Base-by-base conservation (phyloP, 2,888 invertebrate genomes). In the Eristalis intricaria region DNA sequence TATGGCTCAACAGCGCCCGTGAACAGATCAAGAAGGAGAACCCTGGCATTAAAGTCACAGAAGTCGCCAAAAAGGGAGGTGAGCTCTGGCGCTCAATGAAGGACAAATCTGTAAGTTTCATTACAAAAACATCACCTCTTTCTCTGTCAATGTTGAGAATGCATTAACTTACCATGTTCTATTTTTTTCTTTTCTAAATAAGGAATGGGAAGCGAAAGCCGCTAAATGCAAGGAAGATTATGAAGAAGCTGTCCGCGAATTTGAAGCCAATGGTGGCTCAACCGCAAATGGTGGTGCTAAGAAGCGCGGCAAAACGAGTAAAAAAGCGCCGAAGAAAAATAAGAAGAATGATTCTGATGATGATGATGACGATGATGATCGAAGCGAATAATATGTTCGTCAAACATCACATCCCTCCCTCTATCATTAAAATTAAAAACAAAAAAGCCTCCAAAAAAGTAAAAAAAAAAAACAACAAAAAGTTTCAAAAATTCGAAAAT, bases 191-290 rank as follows among this genome's bases (percentile, higher is more conserved):
- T 19, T 50, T 40, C 11, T 71, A 40, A 69, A 60, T 8, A 26
- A 97, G 97, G 97, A 97, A 93, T 99, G 98, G 97, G 99, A 99
- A 90, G 95, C 96, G 86, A 97, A 97, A 92, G 97, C 97, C 2
- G 96, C 95, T 4, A 96, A 97, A 92, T 96, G 96, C 11, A 99
- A 98, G 93, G 97, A 97, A 91, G 96, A 97, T 87, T 99, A 99
- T 92, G 95, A 95, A 84, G 95, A 95, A 91, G 97, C 97, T 70
- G 96, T 99, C 95, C 96, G 97, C 91, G 98, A 97, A 90, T 99
- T 97, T 93, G 96, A 97, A 92, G 96, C 96, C 19, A 95, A 95
- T 89, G 97, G 96, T 63, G 96, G 96, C 73, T 94, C 94, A 80
- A 94, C 94, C 89, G 89, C 91, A 83, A 90, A 91, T 82, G 90